phyloP scores from a whole-genome alignment of 1,140 invertebrate species.

The Hycleus phaleratus region DNA sequence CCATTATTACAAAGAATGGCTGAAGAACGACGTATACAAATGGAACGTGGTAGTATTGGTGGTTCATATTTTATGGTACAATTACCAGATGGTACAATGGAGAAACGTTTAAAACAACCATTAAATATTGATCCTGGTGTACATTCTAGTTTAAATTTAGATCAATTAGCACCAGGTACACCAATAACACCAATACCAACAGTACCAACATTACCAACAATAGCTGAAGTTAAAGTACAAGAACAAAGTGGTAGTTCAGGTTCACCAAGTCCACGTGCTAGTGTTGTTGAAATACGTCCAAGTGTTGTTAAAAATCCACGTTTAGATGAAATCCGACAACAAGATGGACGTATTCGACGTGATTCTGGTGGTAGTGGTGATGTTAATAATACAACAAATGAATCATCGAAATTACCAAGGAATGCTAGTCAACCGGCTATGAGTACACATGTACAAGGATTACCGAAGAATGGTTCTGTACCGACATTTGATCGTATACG shows the following conservation, averaged over 20 bases:
- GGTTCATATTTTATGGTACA: conserved; percentile 87
- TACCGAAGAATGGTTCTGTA: conserved; percentile 81
- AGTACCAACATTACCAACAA: conserved; percentile 77
- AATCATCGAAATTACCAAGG: conserved; percentile 52
- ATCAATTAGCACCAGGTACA: conserved; percentile 62
- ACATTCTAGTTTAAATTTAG: conserved; percentile 83
- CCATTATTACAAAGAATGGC: conserved; percentile 81
- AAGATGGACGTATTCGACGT: conserved; percentile 8
- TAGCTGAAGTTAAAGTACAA: conserved; percentile 70
- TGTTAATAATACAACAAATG: conserved; percentile 26
- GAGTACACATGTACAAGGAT: conserved; percentile 63
- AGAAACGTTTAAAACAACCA: conserved; percentile 75
- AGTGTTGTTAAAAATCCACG: conserved; percentile 30
- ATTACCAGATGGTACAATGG: conserved; percentile 80
- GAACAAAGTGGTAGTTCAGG: conserved; percentile 48
- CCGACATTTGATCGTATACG: conserved; percentile 78
- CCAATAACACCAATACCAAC: conserved; percentile 66
- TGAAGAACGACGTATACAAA: conserved; percentile 79
- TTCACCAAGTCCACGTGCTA: conserved; percentile 27
- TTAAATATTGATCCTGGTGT: conserved; percentile 90
- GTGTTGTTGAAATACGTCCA: conserved; percentile 27
- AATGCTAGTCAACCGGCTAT: conserved; percentile 81
- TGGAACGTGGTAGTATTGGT: conserved; percentile 67
- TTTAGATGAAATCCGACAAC: conserved; percentile 41
- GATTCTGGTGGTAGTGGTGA: conserved; percentile 22